phyloP scores from a whole-genome alignment of 2,888 invertebrate species.

The Syrista parreyssii region DNA sequence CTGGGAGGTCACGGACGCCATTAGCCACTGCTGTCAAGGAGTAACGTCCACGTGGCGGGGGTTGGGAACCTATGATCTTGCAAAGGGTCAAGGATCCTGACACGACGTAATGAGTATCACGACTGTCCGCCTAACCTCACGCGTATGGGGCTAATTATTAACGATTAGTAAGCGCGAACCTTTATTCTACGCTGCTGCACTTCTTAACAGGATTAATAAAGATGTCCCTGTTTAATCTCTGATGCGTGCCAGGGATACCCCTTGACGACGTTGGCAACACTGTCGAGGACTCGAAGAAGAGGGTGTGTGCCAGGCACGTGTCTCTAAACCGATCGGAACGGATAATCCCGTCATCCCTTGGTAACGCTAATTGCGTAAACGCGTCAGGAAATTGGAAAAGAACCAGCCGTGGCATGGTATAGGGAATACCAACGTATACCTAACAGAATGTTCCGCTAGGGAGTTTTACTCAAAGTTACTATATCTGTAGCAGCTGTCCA shows the following conservation, averaged over 20 bases:
- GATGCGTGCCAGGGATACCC: conserved; percentile 18
- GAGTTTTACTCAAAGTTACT: background rate
- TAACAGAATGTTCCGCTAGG: background rate
- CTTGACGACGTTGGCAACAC: background rate
- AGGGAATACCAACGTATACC: background rate
- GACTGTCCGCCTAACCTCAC: background rate
- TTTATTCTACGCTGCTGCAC: conserved; percentile 29
- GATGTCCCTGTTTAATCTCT: conserved; percentile 42
- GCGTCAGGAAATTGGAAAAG: conserved; percentile 32
- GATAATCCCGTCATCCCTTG: conserved; percentile 4
- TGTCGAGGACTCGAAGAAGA: background rate
- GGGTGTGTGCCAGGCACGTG: conserved; percentile 34
- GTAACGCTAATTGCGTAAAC: conserved; percentile 19
- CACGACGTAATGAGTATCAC: background rate
- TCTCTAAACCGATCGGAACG: conserved; percentile 27
- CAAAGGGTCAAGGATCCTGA: conserved; percentile 35
- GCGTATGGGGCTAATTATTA: conserved; percentile 43
- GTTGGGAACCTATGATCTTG: background rate
- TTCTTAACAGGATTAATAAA: conserved; percentile 53
- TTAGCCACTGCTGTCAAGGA: background rate
- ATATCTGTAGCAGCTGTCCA: background rate
- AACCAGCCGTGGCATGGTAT: conserved; percentile 24
- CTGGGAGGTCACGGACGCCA: background rate
- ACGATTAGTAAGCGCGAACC: conserved; percentile 43
- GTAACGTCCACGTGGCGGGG: background rate